Percentiles rank a stretch among this genome's conserved stretches.
phyloP scores from a whole-genome alignment of 2,113 vertebrate species.

The Leptobrachium leishanense region DNA sequence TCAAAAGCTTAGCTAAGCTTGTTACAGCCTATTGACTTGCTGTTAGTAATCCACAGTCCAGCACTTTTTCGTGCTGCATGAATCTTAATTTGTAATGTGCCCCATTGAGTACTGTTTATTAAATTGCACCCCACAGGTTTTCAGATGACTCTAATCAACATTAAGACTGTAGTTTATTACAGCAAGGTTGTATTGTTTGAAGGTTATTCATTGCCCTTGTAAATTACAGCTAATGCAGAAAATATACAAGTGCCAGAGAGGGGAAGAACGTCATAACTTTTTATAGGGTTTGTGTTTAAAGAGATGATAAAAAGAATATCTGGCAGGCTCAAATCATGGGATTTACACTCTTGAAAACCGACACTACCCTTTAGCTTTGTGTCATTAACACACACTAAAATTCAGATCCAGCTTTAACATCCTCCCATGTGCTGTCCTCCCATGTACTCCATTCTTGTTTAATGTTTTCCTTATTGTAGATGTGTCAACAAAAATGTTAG shows the following conservation, averaged over 20 bases:
- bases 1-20: constrained; percentile 29
- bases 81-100: constrained; percentile 62
- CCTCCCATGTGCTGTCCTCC: too few relatives aligned
- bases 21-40: constrained; percentile 54
- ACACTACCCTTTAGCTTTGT: too few relatives aligned
- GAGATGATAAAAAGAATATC: too few relatives aligned
- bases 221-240: background rate
- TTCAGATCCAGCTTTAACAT: too few relatives aligned
- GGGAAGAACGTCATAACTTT: background rate
- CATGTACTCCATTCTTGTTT: too few relatives aligned
- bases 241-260: background rate
- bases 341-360: too few relatives aligned
- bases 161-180: constrained; percentile 58
- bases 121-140: constrained; percentile 59
- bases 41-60: constrained; percentile 56
- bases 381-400: too few relatives aligned
- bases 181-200: constrained; percentile 47
- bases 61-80: constrained; percentile 57
- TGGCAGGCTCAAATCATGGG: too few relatives aligned
- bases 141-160: constrained; percentile 69
- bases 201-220: constrained; percentile 39
- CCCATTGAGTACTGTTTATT: constrained; percentile 63
- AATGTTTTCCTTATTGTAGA: too few relatives aligned
- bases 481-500: too few relatives aligned
- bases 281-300: too few relatives aligned